Evolutionary conservation across 2,888 invertebrate genomes (phyloP), one percentile per base, ranked within the genome.

Genomic region (Ametastegia equiseti): DNA sequence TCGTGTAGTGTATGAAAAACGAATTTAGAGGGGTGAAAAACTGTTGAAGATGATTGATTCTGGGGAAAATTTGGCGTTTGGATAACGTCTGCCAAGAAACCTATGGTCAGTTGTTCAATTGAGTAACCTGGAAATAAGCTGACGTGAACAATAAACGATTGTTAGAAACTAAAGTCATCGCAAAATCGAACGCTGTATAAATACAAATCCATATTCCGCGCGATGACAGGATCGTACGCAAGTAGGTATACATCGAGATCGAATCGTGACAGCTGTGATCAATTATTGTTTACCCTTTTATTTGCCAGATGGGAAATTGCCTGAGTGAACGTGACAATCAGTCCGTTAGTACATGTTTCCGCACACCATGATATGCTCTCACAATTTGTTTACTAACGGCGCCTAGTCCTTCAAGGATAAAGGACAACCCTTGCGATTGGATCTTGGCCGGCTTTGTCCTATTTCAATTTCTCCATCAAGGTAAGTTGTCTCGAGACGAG

Each of bases 291-390:
- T 69, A 45, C 27, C 71, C 71, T 27, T 71, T 27, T 71, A 71
- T 47, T 71, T 47, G n/a, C 15, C 47, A 47, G 2, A 23, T 30
- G 13, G 47, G 4, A 71, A 71, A 71, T 47, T 27, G n/a, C 71
- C 47, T 6, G n/a, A 71, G 33, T 71, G 71, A 71, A 71, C 71
- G 71, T 71, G 47, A 71, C 47, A 47, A 71, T 23, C 45, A 71
- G 45, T 30, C 27, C 47, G 30, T 71, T 30, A 42, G 27, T 45
- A 27, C 27, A 30, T 6, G 27, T 47, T 47, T 47, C 47, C 30
- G 23, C 47, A 30, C 3, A n/a, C n/a, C n/a, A n/a, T 36, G 2
- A 23, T 39, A 7, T n/a, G 30, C 13, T 30, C 27, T 23, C 23
- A 27, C 45, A 23, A 71, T 71, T 47, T 47, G 71, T 47, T 71